Conservation (phyloP, 1,140 invertebrate species). For the Sarcophaga peregrina region DNA sequence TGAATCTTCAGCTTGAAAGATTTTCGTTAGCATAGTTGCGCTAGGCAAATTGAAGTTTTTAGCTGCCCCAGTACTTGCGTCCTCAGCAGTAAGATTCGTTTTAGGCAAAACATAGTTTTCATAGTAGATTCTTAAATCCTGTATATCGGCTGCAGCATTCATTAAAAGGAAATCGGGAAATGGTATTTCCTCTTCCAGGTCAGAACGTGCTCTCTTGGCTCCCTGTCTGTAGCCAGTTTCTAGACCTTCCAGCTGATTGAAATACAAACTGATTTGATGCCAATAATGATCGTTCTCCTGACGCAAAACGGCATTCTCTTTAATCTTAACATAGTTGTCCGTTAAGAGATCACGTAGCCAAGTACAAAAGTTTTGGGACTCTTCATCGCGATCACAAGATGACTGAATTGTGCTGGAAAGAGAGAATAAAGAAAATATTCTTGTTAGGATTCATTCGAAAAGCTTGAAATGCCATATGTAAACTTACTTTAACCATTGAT, state of each 20-base stretch:
- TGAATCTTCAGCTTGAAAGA: constrained; percentile 51
- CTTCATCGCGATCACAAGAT: constrained; percentile 75
- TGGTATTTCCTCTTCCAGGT: constrained; percentile 70
- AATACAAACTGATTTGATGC: constrained; percentile 77
- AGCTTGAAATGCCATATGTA: background rate
- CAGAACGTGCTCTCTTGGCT: constrained; percentile 72
- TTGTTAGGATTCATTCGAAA: background rate
- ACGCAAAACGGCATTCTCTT: constrained; percentile 75
- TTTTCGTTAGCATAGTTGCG: constrained; percentile 61
- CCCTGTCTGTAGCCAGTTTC: constrained; percentile 76
- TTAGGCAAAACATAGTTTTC: constrained; percentile 58
- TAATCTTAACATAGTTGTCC: constrained; percentile 75
- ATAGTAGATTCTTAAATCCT: constrained; percentile 70
- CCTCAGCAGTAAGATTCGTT: background rate
- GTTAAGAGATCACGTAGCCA: constrained; percentile 60
- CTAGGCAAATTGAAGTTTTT: constrained; percentile 63
- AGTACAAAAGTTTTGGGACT: constrained; percentile 60
- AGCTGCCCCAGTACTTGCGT: constrained; percentile 26
- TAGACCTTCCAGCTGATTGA: constrained; percentile 77
- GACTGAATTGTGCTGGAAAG: constrained; percentile 72
- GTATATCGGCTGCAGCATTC: constrained; percentile 82
- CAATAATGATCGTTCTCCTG: constrained; percentile 72
- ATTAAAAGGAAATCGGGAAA: constrained; percentile 78
- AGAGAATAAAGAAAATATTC: background rate
- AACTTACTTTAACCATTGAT: constrained; percentile 75